Evolutionary conservation across 2,113 vertebrate genomes (phyloP).

Genomic region (Formicarius rufipectus): DNA sequence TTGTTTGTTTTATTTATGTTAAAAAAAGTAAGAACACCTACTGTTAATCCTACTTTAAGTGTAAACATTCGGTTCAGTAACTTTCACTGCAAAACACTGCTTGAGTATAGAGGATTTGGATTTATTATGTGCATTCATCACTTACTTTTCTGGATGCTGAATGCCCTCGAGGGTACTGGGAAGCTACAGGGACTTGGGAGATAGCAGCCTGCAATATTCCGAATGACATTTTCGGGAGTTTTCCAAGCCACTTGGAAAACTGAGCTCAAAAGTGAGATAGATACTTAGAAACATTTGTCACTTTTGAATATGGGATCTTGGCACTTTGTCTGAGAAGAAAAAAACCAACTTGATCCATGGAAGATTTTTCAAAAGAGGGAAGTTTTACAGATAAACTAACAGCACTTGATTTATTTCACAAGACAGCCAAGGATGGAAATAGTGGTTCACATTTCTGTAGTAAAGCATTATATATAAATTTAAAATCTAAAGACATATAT

Average conservation of each 20-base stretch:
- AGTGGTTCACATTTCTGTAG: constrained; percentile 61
- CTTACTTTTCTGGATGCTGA: constrained; percentile 7
- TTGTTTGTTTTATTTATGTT: neutral
- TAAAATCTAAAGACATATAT: constrained; percentile 57
- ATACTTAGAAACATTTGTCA: constrained; percentile 25
- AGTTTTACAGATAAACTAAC: constrained; percentile 41
- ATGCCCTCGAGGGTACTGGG: constrained; percentile 21
- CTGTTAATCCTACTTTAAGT: constrained; percentile 13
- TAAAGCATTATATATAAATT: constrained; percentile 65
- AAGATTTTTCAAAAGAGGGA: neutral
- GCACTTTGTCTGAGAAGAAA: constrained; percentile 38
- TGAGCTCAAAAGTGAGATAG: constrained; percentile 20
- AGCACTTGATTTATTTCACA: constrained; percentile 53
- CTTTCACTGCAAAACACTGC: constrained; percentile 38
- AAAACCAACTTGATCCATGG: neutral
- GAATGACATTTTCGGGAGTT: neutral
- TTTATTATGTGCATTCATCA: constrained; percentile 26
- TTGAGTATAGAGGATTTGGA: neutral
- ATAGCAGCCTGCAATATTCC: constrained; percentile 46
- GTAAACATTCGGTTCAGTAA: constrained; percentile 58
- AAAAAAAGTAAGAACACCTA: neutral
- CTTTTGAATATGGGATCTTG: constrained; percentile 28
- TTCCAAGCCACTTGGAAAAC: constrained; percentile 22
- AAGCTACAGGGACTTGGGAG: neutral
- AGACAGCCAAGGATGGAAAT: constrained; percentile 51